A percentile compares a stretch with the other conserved stretches of the same genome.
phyloP scores from a whole-genome alignment of 2,797 vertebrate species.

The Knipowitschia caucasica region DNA sequence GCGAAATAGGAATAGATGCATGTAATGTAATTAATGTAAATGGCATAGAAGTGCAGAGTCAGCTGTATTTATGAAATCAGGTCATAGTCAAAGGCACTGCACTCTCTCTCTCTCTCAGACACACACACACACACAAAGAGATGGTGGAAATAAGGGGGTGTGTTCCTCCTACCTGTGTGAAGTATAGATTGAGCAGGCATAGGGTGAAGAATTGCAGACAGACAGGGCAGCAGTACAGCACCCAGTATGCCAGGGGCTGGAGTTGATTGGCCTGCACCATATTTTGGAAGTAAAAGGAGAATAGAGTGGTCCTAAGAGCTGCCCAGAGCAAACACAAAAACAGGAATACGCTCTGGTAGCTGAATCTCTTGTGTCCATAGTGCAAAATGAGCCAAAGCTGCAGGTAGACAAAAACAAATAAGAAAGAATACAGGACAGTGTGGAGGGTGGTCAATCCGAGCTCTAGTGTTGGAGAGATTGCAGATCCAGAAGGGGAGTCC shows the following conservation, averaged over 20 bases:
- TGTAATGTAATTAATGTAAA: constrained; percentile 2
- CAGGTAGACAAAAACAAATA: constrained; percentile 82
- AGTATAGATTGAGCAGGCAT: constrained; percentile 88
- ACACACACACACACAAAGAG: constrained; percentile 1
- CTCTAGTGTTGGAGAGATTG: constrained; percentile 81
- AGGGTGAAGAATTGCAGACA: constrained; percentile 91
- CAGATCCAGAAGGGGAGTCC: constrained; percentile 62
- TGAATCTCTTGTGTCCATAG: constrained; percentile 85
- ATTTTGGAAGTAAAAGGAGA: constrained; percentile 86
- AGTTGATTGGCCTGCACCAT: constrained; percentile 82
- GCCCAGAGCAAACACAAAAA: constrained; percentile 88
- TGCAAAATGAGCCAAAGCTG: constrained; percentile 86
- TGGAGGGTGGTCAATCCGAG: constrained; percentile 84
- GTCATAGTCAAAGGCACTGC: constrained; percentile 25
- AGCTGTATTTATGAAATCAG: constrained; percentile 40
- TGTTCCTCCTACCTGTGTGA: constrained; percentile 81
- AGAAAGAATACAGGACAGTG: constrained; percentile 74
- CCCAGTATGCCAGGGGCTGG: constrained; percentile 79
- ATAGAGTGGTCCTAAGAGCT: constrained; percentile 83
- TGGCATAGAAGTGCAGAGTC: constrained; percentile 27
- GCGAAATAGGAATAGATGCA: not conserved
- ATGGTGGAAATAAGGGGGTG: constrained; percentile 4
- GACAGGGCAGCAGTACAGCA: constrained; percentile 88
- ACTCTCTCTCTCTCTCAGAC: not conserved
- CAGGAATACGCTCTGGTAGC: constrained; percentile 88